These are phyloP conservation scores for Engystomops pustulosus DNA, from an alignment of 2,113 vertebrate genomes.

Conservation along the genomic window DNA sequence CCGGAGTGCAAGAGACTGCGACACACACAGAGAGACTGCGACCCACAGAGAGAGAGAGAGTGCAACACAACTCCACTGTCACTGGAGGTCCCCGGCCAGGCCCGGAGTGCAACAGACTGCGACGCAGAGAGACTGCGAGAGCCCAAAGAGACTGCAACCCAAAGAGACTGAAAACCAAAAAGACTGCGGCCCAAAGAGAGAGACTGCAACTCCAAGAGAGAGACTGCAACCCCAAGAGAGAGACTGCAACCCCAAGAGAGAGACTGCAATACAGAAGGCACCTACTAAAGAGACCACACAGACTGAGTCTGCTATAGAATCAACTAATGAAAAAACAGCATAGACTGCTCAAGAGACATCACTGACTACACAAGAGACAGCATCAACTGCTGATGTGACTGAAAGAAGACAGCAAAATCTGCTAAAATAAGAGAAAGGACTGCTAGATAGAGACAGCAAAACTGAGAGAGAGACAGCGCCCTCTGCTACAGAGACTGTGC, in stretches of 20 bases:
- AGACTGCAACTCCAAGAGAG: background rate
- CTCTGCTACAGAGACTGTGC: background rate
- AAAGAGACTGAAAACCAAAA: background rate
- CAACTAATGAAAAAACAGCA: background rate
- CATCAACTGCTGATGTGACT: background rate
- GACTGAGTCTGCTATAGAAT: background rate
- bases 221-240: background rate
- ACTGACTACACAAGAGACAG: background rate
- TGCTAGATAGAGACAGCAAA: background rate
- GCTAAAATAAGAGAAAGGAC: background rate
- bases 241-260: background rate
- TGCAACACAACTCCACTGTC: background rate
- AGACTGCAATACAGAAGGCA: background rate
- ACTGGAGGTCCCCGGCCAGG: slow-evolving; percentile 16
- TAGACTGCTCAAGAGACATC: background rate
- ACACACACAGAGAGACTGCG: background rate
- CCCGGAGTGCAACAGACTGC: background rate
- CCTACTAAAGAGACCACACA: background rate
- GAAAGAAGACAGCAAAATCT: background rate
- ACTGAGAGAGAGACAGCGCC: background rate
- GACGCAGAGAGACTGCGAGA: background rate
- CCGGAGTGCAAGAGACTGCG: background rate
- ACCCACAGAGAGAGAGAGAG: background rate
- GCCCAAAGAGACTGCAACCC: background rate
- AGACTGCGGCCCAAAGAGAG: background rate